A percentile compares a stretch with the other conserved stretches of the same genome.
Conservation (phyloP, 2,797 vertebrate genomes). For the Phaenicophaeus curvirostris region DNA sequence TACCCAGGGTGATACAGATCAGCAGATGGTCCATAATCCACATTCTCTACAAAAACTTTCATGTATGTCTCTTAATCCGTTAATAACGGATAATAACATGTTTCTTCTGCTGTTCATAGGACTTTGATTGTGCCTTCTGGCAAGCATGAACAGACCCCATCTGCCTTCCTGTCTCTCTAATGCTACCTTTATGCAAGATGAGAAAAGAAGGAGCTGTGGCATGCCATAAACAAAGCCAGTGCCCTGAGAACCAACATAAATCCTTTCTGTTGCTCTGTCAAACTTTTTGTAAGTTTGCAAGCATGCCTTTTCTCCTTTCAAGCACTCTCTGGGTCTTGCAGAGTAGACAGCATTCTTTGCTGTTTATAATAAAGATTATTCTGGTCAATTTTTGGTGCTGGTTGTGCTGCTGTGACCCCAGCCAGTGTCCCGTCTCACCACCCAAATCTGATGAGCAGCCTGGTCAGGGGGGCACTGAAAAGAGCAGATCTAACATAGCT, state of each 20-base stretch:
- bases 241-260: background rate
- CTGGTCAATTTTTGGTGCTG: background rate
- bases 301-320: background rate
- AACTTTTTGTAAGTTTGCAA: background rate
- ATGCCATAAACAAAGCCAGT: background rate
- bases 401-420: background rate
- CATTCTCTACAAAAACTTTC: background rate
- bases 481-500: background rate
- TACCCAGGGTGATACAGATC: background rate
- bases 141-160: background rate
- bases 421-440: background rate
- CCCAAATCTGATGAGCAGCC: fast-evolving
- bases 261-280: background rate
- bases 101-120: background rate
- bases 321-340: background rate
- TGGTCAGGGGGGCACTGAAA: background rate
- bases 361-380: background rate
- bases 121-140: background rate
- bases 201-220: background rate
- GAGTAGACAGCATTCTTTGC: background rate
- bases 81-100: background rate
- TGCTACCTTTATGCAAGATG: background rate
- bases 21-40: background rate
- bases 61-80: background rate
- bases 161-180: background rate